Evolutionary conservation across 37 sponge, comb jelly and placozoan species (phyloP).

Genomic region (Hexactinellida sp.): DNA sequence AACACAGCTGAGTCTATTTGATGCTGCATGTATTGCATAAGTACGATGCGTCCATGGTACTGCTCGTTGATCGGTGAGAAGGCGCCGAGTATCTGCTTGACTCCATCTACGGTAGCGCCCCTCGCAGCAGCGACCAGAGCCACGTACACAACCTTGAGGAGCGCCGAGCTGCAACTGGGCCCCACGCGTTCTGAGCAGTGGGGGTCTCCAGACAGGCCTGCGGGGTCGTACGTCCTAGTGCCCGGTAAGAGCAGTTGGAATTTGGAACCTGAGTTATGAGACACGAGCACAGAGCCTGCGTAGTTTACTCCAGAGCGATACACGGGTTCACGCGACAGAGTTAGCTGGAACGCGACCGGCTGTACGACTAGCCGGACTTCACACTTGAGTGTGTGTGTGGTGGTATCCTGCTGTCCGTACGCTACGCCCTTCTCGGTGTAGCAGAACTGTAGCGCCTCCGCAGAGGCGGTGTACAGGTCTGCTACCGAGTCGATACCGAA

Average conservation of each 20-base stretch:
- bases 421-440: conserved; percentile 53
- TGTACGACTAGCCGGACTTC: background rate
- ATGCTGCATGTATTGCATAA: background rate
- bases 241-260: conserved; percentile 58
- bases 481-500: background rate
- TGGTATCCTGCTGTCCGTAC: conserved; percentile 45
- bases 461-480: background rate
- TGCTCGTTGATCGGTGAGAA: background rate
- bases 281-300: conserved; percentile 42
- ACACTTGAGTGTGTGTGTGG: background rate
- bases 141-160: conserved; percentile 31
- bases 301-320: conserved; percentile 69
- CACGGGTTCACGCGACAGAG: conserved; percentile 25
- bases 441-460: background rate
- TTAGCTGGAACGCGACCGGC: conserved; percentile 15
- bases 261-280: conserved; percentile 35
- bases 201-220: conserved; percentile 80
- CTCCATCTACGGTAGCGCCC: conserved; percentile 41
- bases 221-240: conserved; percentile 73
- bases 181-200: conserved; percentile 86
- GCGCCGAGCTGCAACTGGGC: conserved; percentile 49
- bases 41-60: background rate
- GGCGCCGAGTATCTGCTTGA: background rate
- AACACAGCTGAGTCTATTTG: background rate
- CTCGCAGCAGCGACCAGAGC: conserved; percentile 37